Base-by-base conservation (phyloP, 2,797 vertebrate species). In the Nannoperca obscura region DNA sequence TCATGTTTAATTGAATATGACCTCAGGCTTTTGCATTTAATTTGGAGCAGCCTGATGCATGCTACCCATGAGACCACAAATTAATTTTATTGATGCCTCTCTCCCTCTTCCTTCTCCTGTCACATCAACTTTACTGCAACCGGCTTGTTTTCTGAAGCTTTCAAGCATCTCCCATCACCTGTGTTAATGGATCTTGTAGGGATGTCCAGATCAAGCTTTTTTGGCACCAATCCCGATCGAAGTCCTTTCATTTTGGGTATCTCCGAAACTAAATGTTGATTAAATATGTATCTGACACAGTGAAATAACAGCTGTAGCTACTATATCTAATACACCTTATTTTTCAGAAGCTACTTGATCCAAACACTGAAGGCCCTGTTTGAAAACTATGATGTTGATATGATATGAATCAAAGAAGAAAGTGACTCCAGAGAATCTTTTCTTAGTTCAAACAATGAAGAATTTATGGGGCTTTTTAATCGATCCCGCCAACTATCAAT, bases 21-120 rank as follows among this genome's bases (percentile, higher is more conserved):
- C 60, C 52, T 69, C 10, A n/a, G 24, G 58, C 62, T 19, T 61
- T 54, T 55, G 40, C 60, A 46, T 46, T 77, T 59, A 5, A 62
- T 52, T 15, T 34, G 27, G n/a, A 64, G 14, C 24, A 1, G 17
- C 6, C 24, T 24, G 47, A 59, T 20, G 34, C 30, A 50, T 22
- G 47, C 27, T 38, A 34, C 40, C 14, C 22, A 14, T 64, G 15
- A 64, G n/a, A 24, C 30, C 10, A 22, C 11, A 55, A n/a, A 27
- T 22, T n/a, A 1, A 34, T 14, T 24, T 12, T 9, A 52, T 9
- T 36, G 12, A 46, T 63, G 59, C 34, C 24, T 19, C 32, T 63
- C 42, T 13, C 19, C 15, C 32, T 14, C 44, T 5, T 4, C 17
- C 12, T 47, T 47, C 38, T 47, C 19, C 46, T 40, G 22, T 47